These are phyloP conservation scores for Spermophilus dauricus DNA, from an alignment of 2,113 vertebrate genomes.

Conservation along the genomic window DNA sequence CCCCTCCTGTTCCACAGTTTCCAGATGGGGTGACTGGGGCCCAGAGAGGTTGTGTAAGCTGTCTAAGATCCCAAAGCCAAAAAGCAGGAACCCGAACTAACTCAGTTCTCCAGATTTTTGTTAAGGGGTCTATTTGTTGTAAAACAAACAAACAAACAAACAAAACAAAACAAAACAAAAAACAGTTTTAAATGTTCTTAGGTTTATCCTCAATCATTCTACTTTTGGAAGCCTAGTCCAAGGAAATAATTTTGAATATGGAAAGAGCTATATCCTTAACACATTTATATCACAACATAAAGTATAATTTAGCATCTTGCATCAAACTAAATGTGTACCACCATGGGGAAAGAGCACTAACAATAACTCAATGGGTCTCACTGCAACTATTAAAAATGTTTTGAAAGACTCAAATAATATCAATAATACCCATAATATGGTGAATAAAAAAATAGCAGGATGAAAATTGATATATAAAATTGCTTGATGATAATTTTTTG, in stretches of 20 bases:
- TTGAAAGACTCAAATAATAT: not conserved
- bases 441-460: not conserved
- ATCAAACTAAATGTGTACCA: not conserved
- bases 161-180: not conserved
- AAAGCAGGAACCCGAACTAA: not conserved
- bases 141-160: not conserved
- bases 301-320: not conserved
- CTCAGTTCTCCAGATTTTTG: not conserved
- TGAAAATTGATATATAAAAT: not conserved
- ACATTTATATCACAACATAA: not conserved
- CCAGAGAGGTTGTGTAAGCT: not conserved
- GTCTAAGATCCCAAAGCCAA: not conserved
- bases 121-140: not conserved
- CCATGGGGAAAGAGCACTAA: not conserved
- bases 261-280: not conserved
- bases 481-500: conserved; percentile 17
- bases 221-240: not conserved
- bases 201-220: not conserved
- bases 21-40: not conserved
- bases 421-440: not conserved
- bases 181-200: not conserved
- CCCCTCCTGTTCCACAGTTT: not conserved
- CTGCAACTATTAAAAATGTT: not conserved
- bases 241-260: not conserved
- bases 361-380: not conserved